A percentile compares a stretch with the other conserved stretches of the same genome.
These are phyloP conservation scores for Tyto alba DNA, from an alignment of 2,113 vertebrate species.

Conservation along the genomic window DNA sequence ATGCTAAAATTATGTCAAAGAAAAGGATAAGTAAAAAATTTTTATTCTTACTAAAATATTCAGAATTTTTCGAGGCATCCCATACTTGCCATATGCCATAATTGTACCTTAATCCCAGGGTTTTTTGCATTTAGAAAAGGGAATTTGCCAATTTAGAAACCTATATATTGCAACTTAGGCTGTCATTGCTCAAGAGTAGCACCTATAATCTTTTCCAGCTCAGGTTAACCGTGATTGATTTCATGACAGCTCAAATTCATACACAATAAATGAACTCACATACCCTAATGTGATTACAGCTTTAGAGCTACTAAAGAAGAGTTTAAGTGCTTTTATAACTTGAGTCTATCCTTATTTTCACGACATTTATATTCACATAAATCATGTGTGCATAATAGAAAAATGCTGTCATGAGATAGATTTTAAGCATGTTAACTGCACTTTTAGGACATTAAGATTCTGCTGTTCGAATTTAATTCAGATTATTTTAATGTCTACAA, in stretches of 20 bases:
- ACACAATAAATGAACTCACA: conserved; percentile 17
- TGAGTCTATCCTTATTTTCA: neutral
- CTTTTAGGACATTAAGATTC: neutral
- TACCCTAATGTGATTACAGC: neutral
- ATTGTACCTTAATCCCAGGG: neutral
- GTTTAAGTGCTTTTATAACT: neutral
- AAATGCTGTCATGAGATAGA: neutral
- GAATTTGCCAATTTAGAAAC: neutral
- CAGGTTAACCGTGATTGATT: conserved; percentile 1
- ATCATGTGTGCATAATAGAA: conserved; percentile 13
- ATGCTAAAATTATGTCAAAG: neutral
- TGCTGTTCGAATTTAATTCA: conserved; percentile 38
- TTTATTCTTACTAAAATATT: neutral
- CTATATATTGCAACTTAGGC: neutral
- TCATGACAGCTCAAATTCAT: neutral
- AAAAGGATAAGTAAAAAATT: neutral
- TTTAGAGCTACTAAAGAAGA: conserved; percentile 20
- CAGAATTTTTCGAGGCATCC: neutral
- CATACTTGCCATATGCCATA: neutral
- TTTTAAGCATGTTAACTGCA: conserved; percentile 14
- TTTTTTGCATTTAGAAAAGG: neutral
- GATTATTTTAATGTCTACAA: conserved; percentile 22
- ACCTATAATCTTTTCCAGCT: neutral
- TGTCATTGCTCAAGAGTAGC: neutral
- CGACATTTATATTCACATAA: neutral